These are phyloP conservation scores for Mormyrus hasselquistii DNA, from an alignment of 2,797 vertebrate genomes.

Conservation along the genomic window DNA sequence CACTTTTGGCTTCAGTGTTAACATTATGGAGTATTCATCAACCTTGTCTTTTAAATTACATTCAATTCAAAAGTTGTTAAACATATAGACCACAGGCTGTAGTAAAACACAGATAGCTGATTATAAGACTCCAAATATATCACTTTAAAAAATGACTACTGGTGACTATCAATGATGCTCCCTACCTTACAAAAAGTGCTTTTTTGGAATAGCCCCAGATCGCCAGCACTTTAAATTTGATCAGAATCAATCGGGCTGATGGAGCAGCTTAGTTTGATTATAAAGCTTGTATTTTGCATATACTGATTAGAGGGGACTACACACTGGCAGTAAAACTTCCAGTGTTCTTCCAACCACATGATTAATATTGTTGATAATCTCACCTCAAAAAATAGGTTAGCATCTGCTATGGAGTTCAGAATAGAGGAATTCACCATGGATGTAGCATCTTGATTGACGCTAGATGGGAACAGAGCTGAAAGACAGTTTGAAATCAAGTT, in stretches of 20 bases:
- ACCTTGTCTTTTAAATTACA: not conserved
- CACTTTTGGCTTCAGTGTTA: not conserved
- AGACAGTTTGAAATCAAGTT: not conserved
- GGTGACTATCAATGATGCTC: not conserved
- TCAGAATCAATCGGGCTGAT: not conserved
- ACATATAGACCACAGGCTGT: not conserved
- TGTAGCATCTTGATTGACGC: not conserved
- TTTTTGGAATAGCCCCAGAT: not conserved
- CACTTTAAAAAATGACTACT: not conserved
- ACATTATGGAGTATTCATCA: not conserved
- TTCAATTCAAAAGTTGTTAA: not conserved
- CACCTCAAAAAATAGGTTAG: constrained; percentile 15
- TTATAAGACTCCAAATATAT: not conserved
- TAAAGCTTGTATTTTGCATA: not conserved
- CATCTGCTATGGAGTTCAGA: constrained; percentile 2
- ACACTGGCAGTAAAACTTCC: not conserved
- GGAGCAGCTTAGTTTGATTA: not conserved
- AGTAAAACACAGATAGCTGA: not conserved
- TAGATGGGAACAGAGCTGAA: not conserved
- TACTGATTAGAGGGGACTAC: not conserved
- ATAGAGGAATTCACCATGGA: not conserved
- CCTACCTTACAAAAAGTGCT: not conserved
- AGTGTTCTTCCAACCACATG: not conserved
- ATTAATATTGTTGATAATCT: not conserved
- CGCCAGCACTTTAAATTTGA: not conserved